Evolutionary conservation across 2,797 vertebrate genomes (phyloP).

Genomic region (Typhlichthys subterraneus): DNA sequence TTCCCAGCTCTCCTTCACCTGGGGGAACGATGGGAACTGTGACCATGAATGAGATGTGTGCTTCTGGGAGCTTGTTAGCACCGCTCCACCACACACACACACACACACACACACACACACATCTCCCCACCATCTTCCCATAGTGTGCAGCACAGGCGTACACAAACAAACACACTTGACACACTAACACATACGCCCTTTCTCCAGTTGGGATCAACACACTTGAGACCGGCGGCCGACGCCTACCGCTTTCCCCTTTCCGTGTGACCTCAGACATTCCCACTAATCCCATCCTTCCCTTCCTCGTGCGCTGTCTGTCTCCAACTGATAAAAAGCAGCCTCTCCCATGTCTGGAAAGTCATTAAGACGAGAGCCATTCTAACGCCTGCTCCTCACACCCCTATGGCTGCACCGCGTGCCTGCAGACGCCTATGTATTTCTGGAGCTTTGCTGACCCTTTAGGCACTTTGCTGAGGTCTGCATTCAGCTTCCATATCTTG

Average conservation of each 20-base stretch:
- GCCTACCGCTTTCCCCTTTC: neutral
- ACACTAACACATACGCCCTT: neutral
- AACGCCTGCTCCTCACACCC: slow-evolving; percentile 42
- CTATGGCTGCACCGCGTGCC: slow-evolving; percentile 37
- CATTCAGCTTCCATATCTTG: slow-evolving; percentile 8
- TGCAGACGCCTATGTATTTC: slow-evolving; percentile 60
- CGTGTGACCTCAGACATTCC: slow-evolving; percentile 15
- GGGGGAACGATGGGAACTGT: slow-evolving; percentile 53
- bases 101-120: slow-evolving; percentile 15
- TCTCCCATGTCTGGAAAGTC: slow-evolving; percentile 41
- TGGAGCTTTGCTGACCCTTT: slow-evolving; percentile 59
- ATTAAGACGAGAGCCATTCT: slow-evolving; percentile 51
- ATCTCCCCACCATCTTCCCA: neutral
- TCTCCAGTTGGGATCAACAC: neutral
- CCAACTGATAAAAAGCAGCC: slow-evolving; percentile 39
- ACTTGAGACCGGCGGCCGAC: neutral
- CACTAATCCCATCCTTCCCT: slow-evolving; percentile 19
- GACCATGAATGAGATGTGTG: slow-evolving; percentile 36
- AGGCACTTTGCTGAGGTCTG: slow-evolving; percentile 45
- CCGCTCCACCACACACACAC: slow-evolving; percentile 41
- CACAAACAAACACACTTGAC: slow-evolving; percentile 7
- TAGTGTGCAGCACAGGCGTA: neutral
- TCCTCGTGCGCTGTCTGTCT: slow-evolving; percentile 26
- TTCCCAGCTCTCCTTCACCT: slow-evolving; percentile 21
- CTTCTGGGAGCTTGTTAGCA: slow-evolving; percentile 73